Percentiles rank a stretch among this genome's conserved stretches.
Evolutionary conservation across 1,140 invertebrate species (phyloP).

Genomic region (Drosophila busckii): DNA sequence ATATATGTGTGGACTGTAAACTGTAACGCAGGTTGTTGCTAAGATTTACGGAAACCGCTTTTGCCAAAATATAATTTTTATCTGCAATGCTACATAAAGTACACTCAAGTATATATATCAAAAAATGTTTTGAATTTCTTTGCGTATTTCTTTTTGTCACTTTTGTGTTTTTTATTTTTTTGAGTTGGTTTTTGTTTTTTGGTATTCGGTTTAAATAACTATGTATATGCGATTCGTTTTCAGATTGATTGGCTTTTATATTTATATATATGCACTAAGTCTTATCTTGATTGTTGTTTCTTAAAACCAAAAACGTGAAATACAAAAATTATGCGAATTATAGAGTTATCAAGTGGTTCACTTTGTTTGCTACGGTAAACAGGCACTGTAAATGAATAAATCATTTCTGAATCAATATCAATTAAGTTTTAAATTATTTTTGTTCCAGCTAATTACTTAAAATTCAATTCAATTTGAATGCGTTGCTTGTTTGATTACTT

Average conservation of each 20-base stretch:
- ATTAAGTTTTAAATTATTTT: too few species aligned
- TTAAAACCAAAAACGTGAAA: slow-evolving; percentile 25
- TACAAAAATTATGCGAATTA: slow-evolving; percentile 15
- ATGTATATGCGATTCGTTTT: slow-evolving; percentile 8
- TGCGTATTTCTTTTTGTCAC: too few species aligned
- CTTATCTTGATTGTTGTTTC: slow-evolving; percentile 41
- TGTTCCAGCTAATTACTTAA: too few species aligned
- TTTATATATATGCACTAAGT: slow-evolving; percentile 39
- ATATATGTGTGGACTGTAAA: neutral
- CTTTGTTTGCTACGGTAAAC: too few species aligned
- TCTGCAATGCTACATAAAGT: slow-evolving; percentile 7
- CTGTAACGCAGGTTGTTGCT: too few species aligned
- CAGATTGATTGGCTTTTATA: slow-evolving; percentile 9
- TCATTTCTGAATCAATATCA: too few species aligned
- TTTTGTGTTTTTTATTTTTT: slow-evolving; percentile 6
- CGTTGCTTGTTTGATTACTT: too few species aligned
- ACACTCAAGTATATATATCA: slow-evolving; percentile 3
- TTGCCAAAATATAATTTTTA: slow-evolving; percentile 15
- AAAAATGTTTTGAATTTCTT: neutral
- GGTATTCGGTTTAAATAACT: neutral
- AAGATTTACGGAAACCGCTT: slow-evolving; percentile 27
- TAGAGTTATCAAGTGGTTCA: neutral
- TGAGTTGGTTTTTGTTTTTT: slow-evolving; percentile 1
- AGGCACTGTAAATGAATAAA: too few species aligned
- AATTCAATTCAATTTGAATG: too few species aligned